Base-by-base conservation (phyloP, 2,797 vertebrate genomes). In the Halcyon smyrnensis region DNA sequence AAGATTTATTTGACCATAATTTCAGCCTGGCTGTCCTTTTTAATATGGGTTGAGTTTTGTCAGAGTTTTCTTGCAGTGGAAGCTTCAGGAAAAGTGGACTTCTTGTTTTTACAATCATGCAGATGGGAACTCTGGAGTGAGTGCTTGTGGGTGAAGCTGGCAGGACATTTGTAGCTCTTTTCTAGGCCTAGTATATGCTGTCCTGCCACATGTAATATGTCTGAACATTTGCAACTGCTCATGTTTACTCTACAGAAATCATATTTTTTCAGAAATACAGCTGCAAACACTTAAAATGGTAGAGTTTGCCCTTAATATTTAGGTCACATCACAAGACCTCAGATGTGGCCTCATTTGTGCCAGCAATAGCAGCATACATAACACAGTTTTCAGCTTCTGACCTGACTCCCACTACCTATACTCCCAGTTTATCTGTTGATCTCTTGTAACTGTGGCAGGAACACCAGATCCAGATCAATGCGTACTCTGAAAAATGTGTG, bases 201-300 rank as follows among this genome's bases (percentile, higher is more conserved):
- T 75, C 17, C 83, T 94, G 95, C 89, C 91, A 78, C 92, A 94
- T 88, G 57, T 69, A 91, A 84, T 84, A 85, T 45, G 67, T 87
- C 65, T 97, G 89, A 93, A 89, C 69, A 90, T 85, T 96, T 87
- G 73, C 73, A 78, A 92, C 43, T 83, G 92, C 75, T 93, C 30
- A 25, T 94, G 57, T 96, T 95, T 92, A 86, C 82, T 87, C 64
- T 87, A n/a, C 62, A 93, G 77, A 82, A 87, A 69, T 84, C 46
- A 15, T 87, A 84, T 92, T 87, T 95, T 37, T 95, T 92, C 67
- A 90, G 51, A 89, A 94, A 89, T 89, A 85, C 94, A 96, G 78
- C 94, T 96, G 96, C 73, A 95, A 88, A 69, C 91, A 93, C 80
- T 95, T 94, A 86, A 84, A 81, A 41, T 62, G n/a, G 28, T 90